A percentile compares a stretch with the other conserved stretches of the same genome.
phyloP scores from a whole-genome alignment of 2,113 vertebrate species.

The Butorides virescens region DNA sequence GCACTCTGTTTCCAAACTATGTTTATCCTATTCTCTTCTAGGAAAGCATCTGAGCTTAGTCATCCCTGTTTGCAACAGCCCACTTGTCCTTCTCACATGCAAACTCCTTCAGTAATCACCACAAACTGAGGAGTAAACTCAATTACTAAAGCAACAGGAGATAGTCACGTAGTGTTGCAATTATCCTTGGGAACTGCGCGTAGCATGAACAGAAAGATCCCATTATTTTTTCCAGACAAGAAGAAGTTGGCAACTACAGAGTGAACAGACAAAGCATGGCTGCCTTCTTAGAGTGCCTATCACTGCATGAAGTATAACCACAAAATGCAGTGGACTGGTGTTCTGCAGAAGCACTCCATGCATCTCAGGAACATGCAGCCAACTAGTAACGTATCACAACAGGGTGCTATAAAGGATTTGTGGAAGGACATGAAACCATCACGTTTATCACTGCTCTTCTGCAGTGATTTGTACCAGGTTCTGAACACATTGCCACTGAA shows the following conservation, averaged over 20 bases:
- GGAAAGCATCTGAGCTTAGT: background rate
- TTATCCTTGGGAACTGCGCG: constrained; percentile 12
- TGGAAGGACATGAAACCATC: background rate
- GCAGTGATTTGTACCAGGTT: background rate
- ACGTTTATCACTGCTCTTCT: background rate
- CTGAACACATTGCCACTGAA: background rate
- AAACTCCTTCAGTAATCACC: background rate
- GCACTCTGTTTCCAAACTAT: background rate
- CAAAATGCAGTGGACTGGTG: background rate
- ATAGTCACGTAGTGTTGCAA: background rate
- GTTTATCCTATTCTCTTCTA: background rate
- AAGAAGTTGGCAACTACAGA: background rate
- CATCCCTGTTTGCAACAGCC: background rate
- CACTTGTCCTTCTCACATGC: background rate
- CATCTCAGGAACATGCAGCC: background rate
- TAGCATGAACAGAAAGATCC: background rate
- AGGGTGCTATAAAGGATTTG: background rate
- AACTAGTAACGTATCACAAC: background rate
- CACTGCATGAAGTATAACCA: background rate
- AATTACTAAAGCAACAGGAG: background rate
- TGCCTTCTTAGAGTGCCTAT: background rate
- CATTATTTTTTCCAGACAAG: background rate
- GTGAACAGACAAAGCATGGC: background rate
- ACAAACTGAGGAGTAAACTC: background rate
- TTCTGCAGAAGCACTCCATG: background rate